Evolutionary conservation across 2,888 invertebrate species (phyloP).

Genomic region (Odontomyia ornata): DNA sequence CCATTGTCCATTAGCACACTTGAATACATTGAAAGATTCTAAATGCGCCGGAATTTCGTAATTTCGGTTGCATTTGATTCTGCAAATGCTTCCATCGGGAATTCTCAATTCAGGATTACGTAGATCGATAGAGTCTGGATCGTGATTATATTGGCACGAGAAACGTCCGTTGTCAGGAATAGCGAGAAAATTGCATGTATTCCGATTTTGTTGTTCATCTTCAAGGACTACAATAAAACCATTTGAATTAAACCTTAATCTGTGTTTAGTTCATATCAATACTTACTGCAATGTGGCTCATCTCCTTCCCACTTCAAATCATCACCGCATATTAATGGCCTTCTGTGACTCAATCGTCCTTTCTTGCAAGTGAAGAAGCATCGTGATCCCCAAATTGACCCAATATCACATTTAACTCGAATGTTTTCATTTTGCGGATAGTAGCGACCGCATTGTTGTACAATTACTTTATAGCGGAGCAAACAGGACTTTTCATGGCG

Average conservation of each 20-base stretch:
- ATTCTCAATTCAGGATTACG: conserved; percentile 47
- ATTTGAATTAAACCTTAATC: too few species aligned
- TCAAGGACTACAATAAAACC: conserved; percentile 13
- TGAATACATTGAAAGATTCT: conserved; percentile 45
- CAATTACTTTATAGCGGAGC: conserved; percentile 52
- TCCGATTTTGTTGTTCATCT: not conserved
- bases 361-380: conserved; percentile 52
- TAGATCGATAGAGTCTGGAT: conserved; percentile 45
- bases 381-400: conserved; percentile 52
- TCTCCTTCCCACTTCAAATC: conserved; percentile 52
- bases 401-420: conserved; percentile 50
- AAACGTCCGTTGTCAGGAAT: conserved; percentile 52
- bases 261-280: not conserved
- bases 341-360: conserved; percentile 48
- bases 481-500: conserved; percentile 50
- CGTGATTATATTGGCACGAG: conserved; percentile 48
- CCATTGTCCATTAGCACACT: conserved; percentile 51
- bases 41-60: conserved; percentile 50
- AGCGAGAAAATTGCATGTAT: conserved; percentile 48
- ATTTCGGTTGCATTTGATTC: conserved; percentile 49
- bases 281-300: conserved; percentile 50
- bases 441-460: conserved; percentile 51
- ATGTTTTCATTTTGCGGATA: conserved; percentile 48
- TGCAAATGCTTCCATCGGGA: conserved; percentile 51
- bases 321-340: conserved; percentile 51